Evolutionary conservation across 2,113 vertebrate genomes (phyloP).

Genomic region (Microtus montanus): DNA sequence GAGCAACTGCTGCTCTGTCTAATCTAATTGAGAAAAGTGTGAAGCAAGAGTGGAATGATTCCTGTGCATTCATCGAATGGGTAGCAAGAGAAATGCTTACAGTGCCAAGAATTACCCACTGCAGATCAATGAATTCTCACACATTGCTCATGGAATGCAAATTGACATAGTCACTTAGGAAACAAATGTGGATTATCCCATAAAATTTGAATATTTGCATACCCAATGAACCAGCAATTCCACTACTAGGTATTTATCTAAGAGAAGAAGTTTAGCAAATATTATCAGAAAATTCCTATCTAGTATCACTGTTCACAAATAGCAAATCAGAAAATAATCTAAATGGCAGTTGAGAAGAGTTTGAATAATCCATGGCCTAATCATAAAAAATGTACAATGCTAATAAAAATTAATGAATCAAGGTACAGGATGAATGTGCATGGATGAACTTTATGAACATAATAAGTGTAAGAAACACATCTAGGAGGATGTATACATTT

Average conservation of each 20-base stretch:
- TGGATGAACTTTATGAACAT: constrained; percentile 19
- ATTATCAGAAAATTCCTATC: neutral
- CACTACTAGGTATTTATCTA: neutral
- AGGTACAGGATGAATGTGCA: neutral
- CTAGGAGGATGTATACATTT: neutral
- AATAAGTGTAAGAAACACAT: neutral
- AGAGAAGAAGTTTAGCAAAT: constrained; percentile 50
- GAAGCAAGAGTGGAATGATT: neutral
- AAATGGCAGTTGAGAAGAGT: neutral
- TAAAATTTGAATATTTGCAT: constrained; percentile 34
- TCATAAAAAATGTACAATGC: constrained; percentile 43
- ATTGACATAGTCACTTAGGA: constrained; percentile 18
- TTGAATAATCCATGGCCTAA: neutral
- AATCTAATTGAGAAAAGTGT: neutral
- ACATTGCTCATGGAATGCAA: neutral
- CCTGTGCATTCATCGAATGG: neutral
- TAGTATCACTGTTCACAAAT: neutral
- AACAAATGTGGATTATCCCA: constrained; percentile 48
- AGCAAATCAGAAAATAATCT: constrained; percentile 19
- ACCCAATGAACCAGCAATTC: constrained; percentile 38
- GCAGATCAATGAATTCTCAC: neutral
- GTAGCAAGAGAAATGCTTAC: neutral
- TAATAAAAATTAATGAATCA: constrained; percentile 46
- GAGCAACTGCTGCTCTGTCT: neutral
- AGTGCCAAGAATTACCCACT: neutral